These are phyloP conservation scores for Aphaenogaster ashmeadi DNA, from an alignment of 1,140 invertebrate genomes.

Conservation along the genomic window DNA sequence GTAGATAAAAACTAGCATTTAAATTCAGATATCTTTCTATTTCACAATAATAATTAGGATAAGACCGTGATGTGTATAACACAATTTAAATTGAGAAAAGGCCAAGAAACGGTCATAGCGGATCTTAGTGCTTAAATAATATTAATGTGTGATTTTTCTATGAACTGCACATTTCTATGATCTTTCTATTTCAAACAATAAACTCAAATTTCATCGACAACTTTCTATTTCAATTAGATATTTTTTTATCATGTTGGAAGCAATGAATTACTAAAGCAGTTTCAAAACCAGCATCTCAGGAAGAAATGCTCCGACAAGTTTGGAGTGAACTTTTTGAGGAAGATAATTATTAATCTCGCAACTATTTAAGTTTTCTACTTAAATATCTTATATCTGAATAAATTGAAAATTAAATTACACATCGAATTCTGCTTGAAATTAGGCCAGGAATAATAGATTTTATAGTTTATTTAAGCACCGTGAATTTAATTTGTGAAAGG, in stretches of 20 bases:
- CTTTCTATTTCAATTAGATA: neutral
- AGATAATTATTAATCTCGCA: neutral
- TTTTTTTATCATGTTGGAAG: too few species aligned
- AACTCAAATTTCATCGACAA: too few species aligned
- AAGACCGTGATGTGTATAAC: too few species aligned
- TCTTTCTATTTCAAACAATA: too few species aligned
- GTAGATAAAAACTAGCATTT: neutral
- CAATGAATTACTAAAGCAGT: neutral
- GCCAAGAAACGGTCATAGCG: too few species aligned
- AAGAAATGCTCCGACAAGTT: neutral
- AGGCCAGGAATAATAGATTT: neutral
- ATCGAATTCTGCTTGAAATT: constrained; percentile 5
- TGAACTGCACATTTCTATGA: too few species aligned
- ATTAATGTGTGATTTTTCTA: too few species aligned
- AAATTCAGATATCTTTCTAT: too few species aligned
- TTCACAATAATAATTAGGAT: too few species aligned
- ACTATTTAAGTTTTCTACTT: neutral
- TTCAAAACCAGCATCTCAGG: neutral
- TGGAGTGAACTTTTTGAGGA: neutral
- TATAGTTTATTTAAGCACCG: constrained; percentile 1
- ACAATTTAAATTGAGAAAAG: too few species aligned
- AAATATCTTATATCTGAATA: constrained; percentile 1
- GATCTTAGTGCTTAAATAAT: too few species aligned
- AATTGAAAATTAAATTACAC: neutral
- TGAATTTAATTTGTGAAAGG: neutral